Percentiles rank a stretch among this genome's conserved stretches.
Conservation (phyloP, 2,888 invertebrate genomes). For the Nephrotoma flavescens region DNA sequence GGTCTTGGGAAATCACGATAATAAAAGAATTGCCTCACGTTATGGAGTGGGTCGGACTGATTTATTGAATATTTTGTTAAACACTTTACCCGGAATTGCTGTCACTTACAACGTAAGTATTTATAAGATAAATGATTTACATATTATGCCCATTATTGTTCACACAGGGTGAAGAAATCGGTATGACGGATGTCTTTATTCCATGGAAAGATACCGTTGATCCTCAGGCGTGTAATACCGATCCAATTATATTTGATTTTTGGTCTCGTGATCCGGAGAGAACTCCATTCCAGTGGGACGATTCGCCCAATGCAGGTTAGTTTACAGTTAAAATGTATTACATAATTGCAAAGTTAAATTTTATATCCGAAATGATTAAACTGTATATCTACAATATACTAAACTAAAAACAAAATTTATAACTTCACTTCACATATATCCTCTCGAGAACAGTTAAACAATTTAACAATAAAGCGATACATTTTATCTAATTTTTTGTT, state of each 20-base stretch:
- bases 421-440: no score
- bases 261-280: slow-evolving; percentile 40
- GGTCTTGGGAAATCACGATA: slow-evolving; percentile 42
- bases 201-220: slow-evolving; percentile 38
- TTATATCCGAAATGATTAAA: slow-evolving; percentile 15
- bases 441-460: no score
- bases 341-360: background rate
- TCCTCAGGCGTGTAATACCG: slow-evolving; percentile 36
- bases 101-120: slow-evolving; percentile 38
- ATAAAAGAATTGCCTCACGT: slow-evolving; percentile 31
- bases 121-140: background rate
- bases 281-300: slow-evolving; percentile 49
- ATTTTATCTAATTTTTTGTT: background rate
- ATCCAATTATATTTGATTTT: slow-evolving; percentile 27
- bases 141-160: background rate
- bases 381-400: background rate
- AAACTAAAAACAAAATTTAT: background rate
- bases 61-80: slow-evolving; percentile 38
- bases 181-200: slow-evolving; percentile 39
- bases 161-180: slow-evolving; percentile 50
- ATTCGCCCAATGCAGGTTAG: slow-evolving; percentile 29
- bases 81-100: slow-evolving; percentile 42
- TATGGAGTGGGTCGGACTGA: slow-evolving; percentile 35
- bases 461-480: background rate
- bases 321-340: background rate